A percentile compares a stretch with the other conserved stretches of the same genome.
phyloP scores from a whole-genome alignment of 2,797 vertebrate species.

The Peromyscus melanophrys region DNA sequence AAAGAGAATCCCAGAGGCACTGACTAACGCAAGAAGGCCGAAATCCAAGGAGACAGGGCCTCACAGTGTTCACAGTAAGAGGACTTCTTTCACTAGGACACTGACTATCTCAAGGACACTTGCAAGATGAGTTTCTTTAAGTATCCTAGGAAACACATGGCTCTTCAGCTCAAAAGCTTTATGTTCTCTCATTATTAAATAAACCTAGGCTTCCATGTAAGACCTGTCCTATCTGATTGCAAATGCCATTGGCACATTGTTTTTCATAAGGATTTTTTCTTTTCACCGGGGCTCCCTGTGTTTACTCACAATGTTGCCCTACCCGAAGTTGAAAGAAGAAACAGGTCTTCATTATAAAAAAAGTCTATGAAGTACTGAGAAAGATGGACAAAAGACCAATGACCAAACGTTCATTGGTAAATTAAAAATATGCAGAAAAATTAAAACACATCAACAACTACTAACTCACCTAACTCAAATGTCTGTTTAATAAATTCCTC shows the following conservation, averaged over 20 bases:
- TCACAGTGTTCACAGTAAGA: not conserved
- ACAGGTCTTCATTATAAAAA: not conserved
- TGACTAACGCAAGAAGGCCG: slow-evolving; percentile 10
- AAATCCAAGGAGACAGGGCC: not conserved
- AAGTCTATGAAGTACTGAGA: not conserved
- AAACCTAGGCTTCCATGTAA: not conserved
- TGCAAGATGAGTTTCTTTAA: not conserved
- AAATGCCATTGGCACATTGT: not conserved
- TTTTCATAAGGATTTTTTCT: not conserved
- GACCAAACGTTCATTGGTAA: not conserved
- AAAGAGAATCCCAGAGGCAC: not conserved
- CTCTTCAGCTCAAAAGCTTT: not conserved
- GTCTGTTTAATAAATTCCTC: not conserved
- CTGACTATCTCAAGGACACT: not conserved
- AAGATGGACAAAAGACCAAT: not conserved
- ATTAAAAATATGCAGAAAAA: slow-evolving; percentile 19
- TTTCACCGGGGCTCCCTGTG: not conserved
- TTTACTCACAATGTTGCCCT: not conserved
- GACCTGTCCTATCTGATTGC: not conserved
- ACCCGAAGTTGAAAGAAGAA: not conserved
- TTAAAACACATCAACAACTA: not conserved
- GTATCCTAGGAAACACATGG: not conserved
- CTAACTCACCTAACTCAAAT: not conserved
- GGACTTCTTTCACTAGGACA: not conserved
- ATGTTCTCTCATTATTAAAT: not conserved